phyloP scores from a whole-genome alignment of 1,140 invertebrate species.

The Eriosoma lanigerum region DNA sequence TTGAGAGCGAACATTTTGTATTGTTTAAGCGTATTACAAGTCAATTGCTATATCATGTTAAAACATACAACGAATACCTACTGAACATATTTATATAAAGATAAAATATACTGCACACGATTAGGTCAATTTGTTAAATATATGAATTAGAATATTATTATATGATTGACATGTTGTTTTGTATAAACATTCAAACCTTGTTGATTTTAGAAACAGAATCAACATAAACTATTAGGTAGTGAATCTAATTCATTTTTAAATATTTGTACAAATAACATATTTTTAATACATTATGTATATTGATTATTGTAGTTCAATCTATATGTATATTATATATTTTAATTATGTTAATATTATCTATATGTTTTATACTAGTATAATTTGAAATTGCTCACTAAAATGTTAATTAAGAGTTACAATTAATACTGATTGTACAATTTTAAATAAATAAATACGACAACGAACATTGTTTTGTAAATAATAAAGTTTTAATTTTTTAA shows the following conservation, averaged over 20 bases:
- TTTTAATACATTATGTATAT: neutral
- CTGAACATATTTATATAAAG: neutral
- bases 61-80: conserved; percentile 28
- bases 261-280: neutral
- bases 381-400: conserved; percentile 38
- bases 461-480: neutral
- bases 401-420: neutral
- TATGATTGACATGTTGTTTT: neutral
- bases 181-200: neutral
- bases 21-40: neutral
- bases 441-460: neutral
- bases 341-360: conserved; percentile 19
- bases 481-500: no score
- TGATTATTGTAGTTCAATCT: neutral
- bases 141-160: neutral
- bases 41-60: conserved; percentile 3
- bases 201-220: conserved; percentile 12
- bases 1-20: neutral
- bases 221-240: conserved; percentile 16
- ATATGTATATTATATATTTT: neutral
- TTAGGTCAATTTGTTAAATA: neutral
- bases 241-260: neutral
- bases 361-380: conserved; percentile 22
- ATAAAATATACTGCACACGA: neutral
- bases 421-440: neutral